Evolutionary conservation across 2,888 invertebrate genomes (phyloP), one percentile per base, ranked within the genome.

Genomic region (Latrodectus hesperus): DNA sequence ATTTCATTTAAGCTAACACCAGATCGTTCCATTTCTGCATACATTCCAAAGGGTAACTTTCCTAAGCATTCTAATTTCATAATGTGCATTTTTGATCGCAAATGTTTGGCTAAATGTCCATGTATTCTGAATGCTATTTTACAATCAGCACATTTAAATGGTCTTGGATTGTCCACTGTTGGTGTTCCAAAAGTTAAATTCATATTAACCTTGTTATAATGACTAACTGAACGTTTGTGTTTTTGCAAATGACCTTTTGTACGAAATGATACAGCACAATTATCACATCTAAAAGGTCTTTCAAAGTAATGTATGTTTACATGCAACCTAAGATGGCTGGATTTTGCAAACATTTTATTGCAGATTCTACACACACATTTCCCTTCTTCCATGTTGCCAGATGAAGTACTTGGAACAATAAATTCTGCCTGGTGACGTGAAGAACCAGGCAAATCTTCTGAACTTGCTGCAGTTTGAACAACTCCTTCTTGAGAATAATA

Each of bases 301-400:
- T 98, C 98, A 94, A 98, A 95, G 91, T 97, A 98, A 93, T 99
- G 98, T 90, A 98, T 98, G 92, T 98, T 98, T 92, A 98, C 96
- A 93, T 99, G 98, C 89, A 98, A 93, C 90, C 96, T 94, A 89
- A 98, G 93, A 91, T 98, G 98, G 89, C 96, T 96, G 88, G 96
- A 96, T 92, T 98, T 97, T 89, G 95, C 96, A 93, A 99, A 99
- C 80, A 96, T 95, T 93, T 98, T 98, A 90, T 96, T 95, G 93
- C 99, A 99, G 91, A 98, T 95, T 83, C 94, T 94, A 91, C 97
- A 97, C 55, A 95, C 95, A 90, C 96, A 95, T 82, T 91, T 91
- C 22, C 91, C 91, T 72, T 92, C 91, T 51, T 90, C 90, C 65
- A 89, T 88, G 22, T 89, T 88, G 10, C 82, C 71, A n/a, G 89